Evolutionary conservation across 2,797 vertebrate species (phyloP).

Genomic region (Antrozous pallidus): DNA sequence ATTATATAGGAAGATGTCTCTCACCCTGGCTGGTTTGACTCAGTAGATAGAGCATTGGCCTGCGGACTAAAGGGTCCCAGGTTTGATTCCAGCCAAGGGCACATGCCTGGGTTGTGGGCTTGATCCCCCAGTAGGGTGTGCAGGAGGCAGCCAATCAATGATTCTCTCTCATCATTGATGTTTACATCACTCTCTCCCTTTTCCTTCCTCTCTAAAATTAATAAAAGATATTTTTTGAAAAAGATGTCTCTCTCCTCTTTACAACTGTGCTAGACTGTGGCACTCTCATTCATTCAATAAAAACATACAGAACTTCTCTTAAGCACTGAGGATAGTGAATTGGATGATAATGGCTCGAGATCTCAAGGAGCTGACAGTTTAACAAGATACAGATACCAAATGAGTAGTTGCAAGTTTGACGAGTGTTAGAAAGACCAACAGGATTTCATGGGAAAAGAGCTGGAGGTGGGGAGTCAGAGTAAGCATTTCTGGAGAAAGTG

Average conservation of each 20-base stretch:
- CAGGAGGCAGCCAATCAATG: too few relatives aligned
- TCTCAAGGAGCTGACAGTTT: not conserved
- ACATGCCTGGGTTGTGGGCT: too few relatives aligned
- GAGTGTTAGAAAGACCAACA: constrained; percentile 1
- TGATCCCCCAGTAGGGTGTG: too few relatives aligned
- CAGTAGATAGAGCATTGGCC: too few relatives aligned
- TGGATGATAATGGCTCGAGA: not conserved
- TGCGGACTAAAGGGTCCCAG: too few relatives aligned
- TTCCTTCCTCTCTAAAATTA: too few relatives aligned
- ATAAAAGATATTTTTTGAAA: too few relatives aligned
- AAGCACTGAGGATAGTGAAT: not conserved
- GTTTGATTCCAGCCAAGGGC: too few relatives aligned
- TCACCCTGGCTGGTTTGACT: too few relatives aligned
- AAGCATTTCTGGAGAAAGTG: not conserved
- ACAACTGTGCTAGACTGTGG: not conserved
- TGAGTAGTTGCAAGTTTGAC: not conserved
- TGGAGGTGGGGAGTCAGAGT: not conserved
- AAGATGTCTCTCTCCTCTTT: not conserved
- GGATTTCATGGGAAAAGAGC: constrained; percentile 1
- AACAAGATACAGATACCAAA: not conserved
- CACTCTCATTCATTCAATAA: not conserved
- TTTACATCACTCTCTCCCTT: too few relatives aligned
- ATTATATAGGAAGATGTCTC: too few relatives aligned
- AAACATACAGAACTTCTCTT: not conserved
- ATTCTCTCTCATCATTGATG: too few relatives aligned